Evolutionary conservation across 2,888 invertebrate species (phyloP).

Genomic region (Reticulitermes lucifugus): DNA sequence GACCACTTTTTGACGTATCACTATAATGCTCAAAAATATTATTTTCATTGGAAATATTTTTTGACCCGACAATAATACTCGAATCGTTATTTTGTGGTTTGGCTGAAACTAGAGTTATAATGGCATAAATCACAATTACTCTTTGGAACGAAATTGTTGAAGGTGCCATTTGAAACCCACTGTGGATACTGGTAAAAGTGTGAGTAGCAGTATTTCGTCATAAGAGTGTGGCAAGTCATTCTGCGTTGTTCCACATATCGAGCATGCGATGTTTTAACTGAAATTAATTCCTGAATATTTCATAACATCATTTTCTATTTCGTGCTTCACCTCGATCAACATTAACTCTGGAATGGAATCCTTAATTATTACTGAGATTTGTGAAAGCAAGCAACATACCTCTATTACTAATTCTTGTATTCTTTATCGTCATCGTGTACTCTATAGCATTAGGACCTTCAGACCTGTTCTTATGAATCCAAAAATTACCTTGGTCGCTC

Average conservation of each 20-base stretch:
- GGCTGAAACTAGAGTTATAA: neutral
- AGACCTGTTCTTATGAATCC: too few species aligned
- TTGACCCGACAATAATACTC: neutral
- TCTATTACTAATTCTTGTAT: constrained; percentile 6
- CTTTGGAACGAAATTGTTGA: neutral
- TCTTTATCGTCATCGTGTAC: neutral
- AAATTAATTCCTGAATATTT: neutral
- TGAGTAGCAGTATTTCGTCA: neutral
- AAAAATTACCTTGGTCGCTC: too few species aligned
- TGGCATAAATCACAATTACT: neutral
- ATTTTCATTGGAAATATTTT: neutral
- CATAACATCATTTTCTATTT: neutral
- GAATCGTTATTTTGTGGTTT: neutral
- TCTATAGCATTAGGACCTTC: too few species aligned
- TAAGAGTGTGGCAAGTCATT: neutral
- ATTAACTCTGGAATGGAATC: neutral
- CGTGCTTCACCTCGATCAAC: neutral
- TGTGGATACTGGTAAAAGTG: neutral
- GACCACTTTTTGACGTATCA: neutral
- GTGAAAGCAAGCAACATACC: neutral
- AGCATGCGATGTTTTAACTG: neutral
- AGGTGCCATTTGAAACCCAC: neutral
- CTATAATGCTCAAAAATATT: neutral
- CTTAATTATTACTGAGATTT: neutral
- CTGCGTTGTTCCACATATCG: neutral